Conservation (phyloP, 1,140 invertebrate species). For the Steinernema feltiae region DNA sequence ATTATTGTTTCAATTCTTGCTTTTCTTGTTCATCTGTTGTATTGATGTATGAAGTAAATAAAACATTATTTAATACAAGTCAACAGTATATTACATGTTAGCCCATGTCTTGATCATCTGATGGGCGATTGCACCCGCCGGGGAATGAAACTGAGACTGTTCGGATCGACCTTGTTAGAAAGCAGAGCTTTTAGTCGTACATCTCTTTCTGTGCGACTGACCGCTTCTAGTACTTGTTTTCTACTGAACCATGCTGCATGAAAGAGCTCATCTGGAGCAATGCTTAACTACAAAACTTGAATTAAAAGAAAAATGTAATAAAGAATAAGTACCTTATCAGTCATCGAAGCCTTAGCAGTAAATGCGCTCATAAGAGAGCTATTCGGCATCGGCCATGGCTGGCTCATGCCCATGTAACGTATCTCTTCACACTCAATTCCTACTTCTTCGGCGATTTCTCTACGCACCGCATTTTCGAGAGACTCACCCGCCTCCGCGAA, state of each 20-base stretch:
- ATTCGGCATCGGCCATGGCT: slow-evolving; percentile 65
- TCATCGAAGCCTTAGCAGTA: slow-evolving; percentile 59
- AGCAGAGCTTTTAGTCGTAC: slow-evolving; percentile 40
- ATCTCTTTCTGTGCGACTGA: slow-evolving; percentile 53
- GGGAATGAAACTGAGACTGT: slow-evolving; percentile 61
- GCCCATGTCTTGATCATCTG: slow-evolving; percentile 62
- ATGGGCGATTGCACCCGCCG: slow-evolving; percentile 63
- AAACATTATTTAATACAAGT: neutral
- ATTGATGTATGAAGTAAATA: too few relatives aligned
- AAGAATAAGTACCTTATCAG: slow-evolving; percentile 38
- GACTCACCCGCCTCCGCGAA: slow-evolving; percentile 65
- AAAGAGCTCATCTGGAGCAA: slow-evolving; percentile 63
- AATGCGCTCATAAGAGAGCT: slow-evolving; percentile 64
- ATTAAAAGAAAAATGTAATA: slow-evolving; percentile 27
- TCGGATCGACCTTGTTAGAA: slow-evolving; percentile 45
- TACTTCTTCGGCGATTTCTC: slow-evolving; percentile 65
- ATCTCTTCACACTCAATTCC: slow-evolving; percentile 63
- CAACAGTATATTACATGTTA: neutral
- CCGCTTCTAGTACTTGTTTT: slow-evolving; percentile 59
- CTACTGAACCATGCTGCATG: slow-evolving; percentile 64
- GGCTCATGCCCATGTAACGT: slow-evolving; percentile 61
- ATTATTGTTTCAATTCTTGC: neutral
- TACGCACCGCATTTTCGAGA: slow-evolving; percentile 62
- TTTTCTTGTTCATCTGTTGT: too few relatives aligned
- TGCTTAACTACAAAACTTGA: slow-evolving; percentile 53